phyloP scores from a whole-genome alignment of 1,140 invertebrate genomes.

The Polypedilum pembai region DNA sequence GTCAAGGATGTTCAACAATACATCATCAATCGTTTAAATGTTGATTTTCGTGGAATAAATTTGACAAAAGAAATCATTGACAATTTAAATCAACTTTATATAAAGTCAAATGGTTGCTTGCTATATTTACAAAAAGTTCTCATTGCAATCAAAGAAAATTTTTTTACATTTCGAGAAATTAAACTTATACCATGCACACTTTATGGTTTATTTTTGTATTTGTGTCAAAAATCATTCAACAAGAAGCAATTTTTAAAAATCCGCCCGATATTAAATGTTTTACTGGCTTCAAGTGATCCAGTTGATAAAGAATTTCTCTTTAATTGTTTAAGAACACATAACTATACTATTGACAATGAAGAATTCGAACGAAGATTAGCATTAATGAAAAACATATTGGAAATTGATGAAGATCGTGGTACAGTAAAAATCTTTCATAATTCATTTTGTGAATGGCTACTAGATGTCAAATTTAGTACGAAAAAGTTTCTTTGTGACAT shows the following conservation, averaged over 20 bases:
- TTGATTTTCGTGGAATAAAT: constrained; percentile 48
- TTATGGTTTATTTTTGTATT: constrained; percentile 90
- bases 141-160: constrained; percentile 86
- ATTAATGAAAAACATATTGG: constrained; percentile 58
- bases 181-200: constrained; percentile 90
- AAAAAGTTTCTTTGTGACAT: constrained; percentile 86
- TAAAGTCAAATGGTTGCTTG: constrained; percentile 94
- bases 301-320: constrained; percentile 73
- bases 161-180: constrained; percentile 75
- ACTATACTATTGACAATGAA: constrained; percentile 68
- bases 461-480: constrained; percentile 94
- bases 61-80: constrained; percentile 71
- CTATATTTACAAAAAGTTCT: constrained; percentile 88
- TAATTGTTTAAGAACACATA: constrained; percentile 72
- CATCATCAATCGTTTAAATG: constrained; percentile 81
- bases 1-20: constrained; percentile 91
- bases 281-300: constrained; percentile 77
- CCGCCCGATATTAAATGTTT: constrained; percentile 71
- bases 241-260: constrained; percentile 78
- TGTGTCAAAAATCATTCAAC: constrained; percentile 86
- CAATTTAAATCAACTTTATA: constrained; percentile 89
- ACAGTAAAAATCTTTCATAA: constrained; percentile 76
- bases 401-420: constrained; percentile 49
- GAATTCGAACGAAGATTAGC: constrained; percentile 79
- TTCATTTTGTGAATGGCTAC: constrained; percentile 88